Conservation (phyloP, 1,140 invertebrate genomes). For the Lamellibrachia luymesi region DNA sequence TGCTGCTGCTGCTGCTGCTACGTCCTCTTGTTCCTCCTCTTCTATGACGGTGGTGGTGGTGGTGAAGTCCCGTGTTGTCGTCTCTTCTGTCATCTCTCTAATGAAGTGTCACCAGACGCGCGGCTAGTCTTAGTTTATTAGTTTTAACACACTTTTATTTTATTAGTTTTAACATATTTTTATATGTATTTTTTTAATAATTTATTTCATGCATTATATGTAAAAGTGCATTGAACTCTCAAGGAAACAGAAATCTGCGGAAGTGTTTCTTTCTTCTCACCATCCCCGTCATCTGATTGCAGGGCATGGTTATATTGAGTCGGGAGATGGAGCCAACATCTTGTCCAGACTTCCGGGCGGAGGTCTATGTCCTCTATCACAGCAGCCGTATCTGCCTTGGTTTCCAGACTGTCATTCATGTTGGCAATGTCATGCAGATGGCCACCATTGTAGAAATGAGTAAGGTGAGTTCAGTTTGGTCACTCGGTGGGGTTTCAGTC, state of each 20-base stretch:
- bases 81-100: no score
- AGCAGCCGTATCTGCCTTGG: slow-evolving; percentile 80
- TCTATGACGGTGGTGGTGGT: neutral
- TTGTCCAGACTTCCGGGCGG: slow-evolving; percentile 65
- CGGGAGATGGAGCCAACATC: slow-evolving; percentile 39
- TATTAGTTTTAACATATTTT: no score
- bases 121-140: no score
- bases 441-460: slow-evolving; percentile 66
- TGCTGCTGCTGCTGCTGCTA: slow-evolving; percentile 6
- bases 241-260: no score
- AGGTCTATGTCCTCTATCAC: slow-evolving; percentile 82
- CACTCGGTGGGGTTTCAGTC: no score
- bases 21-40: neutral
- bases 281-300: slow-evolving; percentile 11
- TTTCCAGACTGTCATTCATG: slow-evolving; percentile 91
- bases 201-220: no score
- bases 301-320: slow-evolving; percentile 56
- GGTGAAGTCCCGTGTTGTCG: no score
- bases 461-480: slow-evolving; percentile 37
- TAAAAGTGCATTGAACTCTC: no score
- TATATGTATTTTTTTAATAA: no score
- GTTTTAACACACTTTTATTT: no score
- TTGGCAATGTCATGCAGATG: slow-evolving; percentile 92
- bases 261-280: no score
- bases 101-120: no score